Conservation (phyloP, 1,140 invertebrate genomes). For the Drosophila malerkotliana region DNA sequence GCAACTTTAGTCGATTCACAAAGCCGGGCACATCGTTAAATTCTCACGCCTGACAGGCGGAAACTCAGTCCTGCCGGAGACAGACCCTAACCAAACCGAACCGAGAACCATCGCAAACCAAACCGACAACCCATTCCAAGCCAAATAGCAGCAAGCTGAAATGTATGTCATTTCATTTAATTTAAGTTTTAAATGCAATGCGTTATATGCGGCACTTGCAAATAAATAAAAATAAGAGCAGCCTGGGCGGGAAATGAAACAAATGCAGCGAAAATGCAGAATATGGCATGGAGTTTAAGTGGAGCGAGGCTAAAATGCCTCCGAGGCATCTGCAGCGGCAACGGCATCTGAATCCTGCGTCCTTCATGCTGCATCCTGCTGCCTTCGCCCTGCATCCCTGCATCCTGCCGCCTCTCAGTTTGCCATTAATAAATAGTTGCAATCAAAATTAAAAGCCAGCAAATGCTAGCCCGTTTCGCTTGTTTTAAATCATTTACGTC, state of each 20-base stretch:
- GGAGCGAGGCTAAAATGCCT: slow-evolving; percentile 51
- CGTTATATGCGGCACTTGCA: slow-evolving; percentile 11
- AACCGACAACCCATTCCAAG: slow-evolving; percentile 19
- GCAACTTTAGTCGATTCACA: slow-evolving; percentile 18
- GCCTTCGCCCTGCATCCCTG: background rate
- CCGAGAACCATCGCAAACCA: slow-evolving; percentile 17
- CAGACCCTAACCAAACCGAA: slow-evolving; percentile 36
- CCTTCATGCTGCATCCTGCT: slow-evolving; percentile 8
- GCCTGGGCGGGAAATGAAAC: slow-evolving; percentile 19
- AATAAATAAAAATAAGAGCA: slow-evolving; percentile 33
- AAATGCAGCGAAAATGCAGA: slow-evolving; percentile 32
- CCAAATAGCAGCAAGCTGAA: slow-evolving; percentile 17
- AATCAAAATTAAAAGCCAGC: slow-evolving; percentile 73
- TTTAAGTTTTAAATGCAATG: slow-evolving; percentile 56
- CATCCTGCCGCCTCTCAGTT: slow-evolving; percentile 25
- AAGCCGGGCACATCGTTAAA: slow-evolving; percentile 67
- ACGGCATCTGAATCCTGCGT: slow-evolving; percentile 4
- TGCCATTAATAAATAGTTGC: slow-evolving; percentile 74
- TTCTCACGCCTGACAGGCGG: slow-evolving; percentile 63
- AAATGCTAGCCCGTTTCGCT: slow-evolving; percentile 51
- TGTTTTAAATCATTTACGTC: slow-evolving; percentile 62
- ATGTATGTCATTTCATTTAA: slow-evolving; percentile 61
- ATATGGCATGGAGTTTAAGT: slow-evolving; percentile 61
- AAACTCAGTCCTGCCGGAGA: slow-evolving; percentile 44
- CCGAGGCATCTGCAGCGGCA: slow-evolving; percentile 3